A percentile compares a stretch with the other conserved stretches of the same genome.
Evolutionary conservation across 2,888 invertebrate genomes (phyloP).

Genomic region (Heliconius aoede): DNA sequence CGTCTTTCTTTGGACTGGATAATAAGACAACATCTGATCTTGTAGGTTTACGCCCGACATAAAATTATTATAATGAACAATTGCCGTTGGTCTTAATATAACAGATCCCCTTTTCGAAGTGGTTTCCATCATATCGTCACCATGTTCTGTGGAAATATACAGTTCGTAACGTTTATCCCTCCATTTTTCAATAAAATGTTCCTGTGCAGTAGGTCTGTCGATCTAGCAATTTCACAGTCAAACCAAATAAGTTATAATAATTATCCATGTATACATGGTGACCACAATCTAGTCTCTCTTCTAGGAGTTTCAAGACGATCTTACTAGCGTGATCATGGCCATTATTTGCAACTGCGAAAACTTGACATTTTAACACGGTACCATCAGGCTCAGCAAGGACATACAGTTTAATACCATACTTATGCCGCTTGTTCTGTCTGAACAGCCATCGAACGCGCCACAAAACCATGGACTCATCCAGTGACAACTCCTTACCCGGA

Average conservation of each 20-base stretch:
- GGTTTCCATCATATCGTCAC: slow-evolving; percentile 39
- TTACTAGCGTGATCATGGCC: slow-evolving; percentile 46
- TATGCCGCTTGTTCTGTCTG: slow-evolving; percentile 45
- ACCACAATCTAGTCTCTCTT: slow-evolving; percentile 53
- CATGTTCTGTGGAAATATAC: slow-evolving; percentile 49
- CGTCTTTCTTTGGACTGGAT: neutral
- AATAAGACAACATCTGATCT: neutral
- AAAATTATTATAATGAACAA: neutral
- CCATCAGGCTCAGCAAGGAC: slow-evolving; percentile 59
- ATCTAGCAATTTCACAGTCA: slow-evolving; percentile 54
- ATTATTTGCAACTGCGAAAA: slow-evolving; percentile 50
- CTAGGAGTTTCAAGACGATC: slow-evolving; percentile 46
- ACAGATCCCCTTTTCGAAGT: neutral
- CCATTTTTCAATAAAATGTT: slow-evolving; percentile 54
- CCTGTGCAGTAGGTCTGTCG: slow-evolving; percentile 63
- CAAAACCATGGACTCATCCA: no score
- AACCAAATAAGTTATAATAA: slow-evolving; percentile 54
- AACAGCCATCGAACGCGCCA: no score
- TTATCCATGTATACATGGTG: slow-evolving; percentile 58
- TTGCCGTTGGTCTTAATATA: neutral
- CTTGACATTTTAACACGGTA: slow-evolving; percentile 47
- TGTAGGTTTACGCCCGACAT: neutral
- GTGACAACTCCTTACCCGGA: no score
- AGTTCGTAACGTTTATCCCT: slow-evolving; percentile 44
- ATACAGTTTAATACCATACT: slow-evolving; percentile 57